A percentile compares a stretch with the other conserved stretches of the same genome.
These are phyloP conservation scores for Anthopleura sola DNA, from an alignment of 64 coral and sea anemone species.

Conservation along the genomic window DNA sequence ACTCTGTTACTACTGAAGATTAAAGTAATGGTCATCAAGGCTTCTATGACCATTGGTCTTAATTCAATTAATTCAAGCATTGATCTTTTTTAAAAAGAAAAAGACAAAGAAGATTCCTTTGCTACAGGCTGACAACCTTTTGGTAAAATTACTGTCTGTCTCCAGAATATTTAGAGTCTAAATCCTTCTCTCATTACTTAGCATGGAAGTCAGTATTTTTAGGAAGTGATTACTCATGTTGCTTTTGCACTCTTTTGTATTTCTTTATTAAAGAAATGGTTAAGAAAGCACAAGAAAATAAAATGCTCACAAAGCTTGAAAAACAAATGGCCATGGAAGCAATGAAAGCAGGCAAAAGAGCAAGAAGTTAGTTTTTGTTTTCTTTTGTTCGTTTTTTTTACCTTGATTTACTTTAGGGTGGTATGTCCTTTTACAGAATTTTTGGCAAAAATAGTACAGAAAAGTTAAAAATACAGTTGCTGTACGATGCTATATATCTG, in stretches of 20 bases:
- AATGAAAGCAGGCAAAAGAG: conserved; percentile 81
- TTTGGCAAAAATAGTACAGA: too few species aligned
- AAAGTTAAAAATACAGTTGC: too few species aligned
- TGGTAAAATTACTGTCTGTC: neutral
- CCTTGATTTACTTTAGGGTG: conserved; percentile 12
- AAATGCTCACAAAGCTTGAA: conserved; percentile 70
- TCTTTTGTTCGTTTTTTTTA: conserved; percentile 19
- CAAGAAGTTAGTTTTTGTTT: conserved; percentile 70
- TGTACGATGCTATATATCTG: too few species aligned
- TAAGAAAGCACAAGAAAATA: conserved; percentile 74
- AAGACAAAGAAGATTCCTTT: too few species aligned
- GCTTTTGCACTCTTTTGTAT: conserved; percentile 21
- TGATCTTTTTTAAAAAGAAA: too few species aligned
- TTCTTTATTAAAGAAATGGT: conserved; percentile 83
- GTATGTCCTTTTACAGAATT: neutral
- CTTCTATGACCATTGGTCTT: conserved; percentile 6
- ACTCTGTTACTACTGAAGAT: too few species aligned
- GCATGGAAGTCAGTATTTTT: neutral
- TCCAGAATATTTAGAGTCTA: conserved; percentile 3
- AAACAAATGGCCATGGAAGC: conserved; percentile 88
- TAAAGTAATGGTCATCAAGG: neutral
- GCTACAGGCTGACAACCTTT: neutral
- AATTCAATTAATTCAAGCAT: neutral
- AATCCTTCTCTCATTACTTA: neutral
- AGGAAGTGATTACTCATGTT: neutral